A percentile compares a stretch with the other conserved stretches of the same genome.
Conservation (phyloP, 2,113 vertebrate species). For the Megaleporinus macrocephalus region DNA sequence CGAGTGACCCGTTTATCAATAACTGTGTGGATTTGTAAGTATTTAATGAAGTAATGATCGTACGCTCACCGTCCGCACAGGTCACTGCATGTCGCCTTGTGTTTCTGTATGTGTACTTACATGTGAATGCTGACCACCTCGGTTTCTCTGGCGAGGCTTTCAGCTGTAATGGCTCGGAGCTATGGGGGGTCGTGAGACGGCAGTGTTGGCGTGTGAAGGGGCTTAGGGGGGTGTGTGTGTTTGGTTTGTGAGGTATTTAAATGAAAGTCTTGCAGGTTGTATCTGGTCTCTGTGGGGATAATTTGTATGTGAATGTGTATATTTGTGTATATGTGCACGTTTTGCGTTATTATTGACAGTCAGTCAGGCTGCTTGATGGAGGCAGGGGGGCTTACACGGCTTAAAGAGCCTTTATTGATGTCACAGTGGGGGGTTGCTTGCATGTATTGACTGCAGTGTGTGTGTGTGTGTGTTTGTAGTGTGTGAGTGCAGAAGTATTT, state of each 20-base stretch:
- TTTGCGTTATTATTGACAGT: constrained; percentile 43
- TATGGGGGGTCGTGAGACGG: neutral
- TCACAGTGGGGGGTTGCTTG: constrained; percentile 7
- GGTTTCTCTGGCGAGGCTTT: constrained; percentile 27
- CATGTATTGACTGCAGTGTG: constrained; percentile 38
- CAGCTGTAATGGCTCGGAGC: neutral
- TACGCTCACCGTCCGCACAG: neutral
- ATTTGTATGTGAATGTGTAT: neutral
- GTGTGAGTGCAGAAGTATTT: constrained; percentile 1
- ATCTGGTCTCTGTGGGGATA: neutral
- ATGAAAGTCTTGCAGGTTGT: neutral
- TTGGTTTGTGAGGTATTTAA: neutral
- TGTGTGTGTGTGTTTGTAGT: constrained; percentile 13
- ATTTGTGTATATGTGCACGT: constrained; percentile 12
- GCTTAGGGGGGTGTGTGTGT: constrained; percentile 32
- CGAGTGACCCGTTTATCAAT: neutral
- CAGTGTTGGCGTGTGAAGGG: constrained; percentile 12
- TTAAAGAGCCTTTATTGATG: constrained; percentile 57
- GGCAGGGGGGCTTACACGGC: constrained; percentile 37
- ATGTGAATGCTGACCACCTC: constrained; percentile 26
- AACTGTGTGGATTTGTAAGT: constrained; percentile 11
- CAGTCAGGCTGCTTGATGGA: constrained; percentile 36
- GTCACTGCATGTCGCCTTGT: neutral
- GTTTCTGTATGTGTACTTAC: constrained; percentile 2
- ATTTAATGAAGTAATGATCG: constrained; percentile 16